Evolutionary conservation across 2,113 vertebrate species (phyloP).

Genomic region (Ptyas mucosa): DNA sequence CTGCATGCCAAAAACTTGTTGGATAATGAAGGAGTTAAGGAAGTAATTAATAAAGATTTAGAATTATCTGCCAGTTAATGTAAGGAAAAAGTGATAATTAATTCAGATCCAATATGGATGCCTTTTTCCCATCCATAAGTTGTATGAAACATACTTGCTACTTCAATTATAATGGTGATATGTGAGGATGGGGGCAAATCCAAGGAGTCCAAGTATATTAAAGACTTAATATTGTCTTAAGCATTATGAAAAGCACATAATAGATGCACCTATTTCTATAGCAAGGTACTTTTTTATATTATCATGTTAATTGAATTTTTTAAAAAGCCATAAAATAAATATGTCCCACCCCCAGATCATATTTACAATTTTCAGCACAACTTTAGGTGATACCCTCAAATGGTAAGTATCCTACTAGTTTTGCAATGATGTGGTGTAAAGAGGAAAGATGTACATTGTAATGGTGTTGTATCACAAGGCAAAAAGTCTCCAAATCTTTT

Average conservation of each 20-base stretch:
- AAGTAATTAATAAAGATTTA: neutral
- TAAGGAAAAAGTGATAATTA: slow-evolving; percentile 5
- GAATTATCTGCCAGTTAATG: neutral
- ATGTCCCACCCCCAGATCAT: neutral
- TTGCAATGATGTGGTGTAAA: neutral
- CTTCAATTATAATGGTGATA: neutral
- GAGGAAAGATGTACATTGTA: neutral
- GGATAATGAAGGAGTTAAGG: neutral
- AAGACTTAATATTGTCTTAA: neutral
- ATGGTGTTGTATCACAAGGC: neutral
- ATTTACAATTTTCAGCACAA: neutral
- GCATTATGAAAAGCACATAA: neutral
- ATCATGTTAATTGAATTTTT: neutral
- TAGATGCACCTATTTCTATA: neutral
- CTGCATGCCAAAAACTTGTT: neutral
- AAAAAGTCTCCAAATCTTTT: neutral
- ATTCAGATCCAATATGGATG: neutral
- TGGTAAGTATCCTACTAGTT: neutral
- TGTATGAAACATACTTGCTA: neutral
- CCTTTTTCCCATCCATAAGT: neutral
- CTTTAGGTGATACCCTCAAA: neutral
- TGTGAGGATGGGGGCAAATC: neutral
- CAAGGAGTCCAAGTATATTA: neutral
- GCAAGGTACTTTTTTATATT: neutral
- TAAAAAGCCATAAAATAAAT: neutral